Base-by-base conservation (phyloP, 2,113 vertebrate species). In the Carlito syrichta region DNA sequence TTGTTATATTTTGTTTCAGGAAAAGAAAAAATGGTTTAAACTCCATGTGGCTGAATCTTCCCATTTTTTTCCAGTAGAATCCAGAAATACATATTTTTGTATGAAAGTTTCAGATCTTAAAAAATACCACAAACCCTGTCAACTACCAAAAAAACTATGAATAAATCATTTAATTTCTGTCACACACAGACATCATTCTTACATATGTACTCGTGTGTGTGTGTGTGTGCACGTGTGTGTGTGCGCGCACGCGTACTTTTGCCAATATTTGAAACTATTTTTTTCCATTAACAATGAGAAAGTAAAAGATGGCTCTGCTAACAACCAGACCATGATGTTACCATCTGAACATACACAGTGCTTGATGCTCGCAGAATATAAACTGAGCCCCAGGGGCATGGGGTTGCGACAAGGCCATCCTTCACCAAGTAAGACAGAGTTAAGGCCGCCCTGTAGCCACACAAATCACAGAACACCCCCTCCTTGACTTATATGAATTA, bases 101-200 rank as follows among this genome's bases (percentile, higher is more conserved):
- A 58, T 58, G 71, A 96, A 92, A 84, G 62, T 63, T 89, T 52
- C 86, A 94, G 43, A 81, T 32, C 58, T 88, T 84, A 90, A 96
- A 95, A 32, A 86, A 89, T 58, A 40, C 3, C 25, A 17, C 52
- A 68, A 71, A 89, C 43, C 23, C 74, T 58, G n/a, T 73, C 32
- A 86, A 89, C 35, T 86, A 60, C 22, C 43, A 85, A 32, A 77
- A 82, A 84, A 84, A 43, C 8, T 71, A 91, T 58, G 87, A 93
- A 68, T 40, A 74, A 56, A 79, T 63, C 17, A 84, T 85, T 96
- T 68, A 25, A 60, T 87, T 95, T 60, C n/a, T 66, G 2, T 58
- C 58, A 45, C 50, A 35, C 4, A 27, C 38, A 40, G 5, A 81
- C 30, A 81, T 58, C 30, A 81, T 58, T 32, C 35, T 12, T 48